Base-by-base conservation (phyloP, 1,140 invertebrate genomes). In the Bicyclus anynana region DNA sequence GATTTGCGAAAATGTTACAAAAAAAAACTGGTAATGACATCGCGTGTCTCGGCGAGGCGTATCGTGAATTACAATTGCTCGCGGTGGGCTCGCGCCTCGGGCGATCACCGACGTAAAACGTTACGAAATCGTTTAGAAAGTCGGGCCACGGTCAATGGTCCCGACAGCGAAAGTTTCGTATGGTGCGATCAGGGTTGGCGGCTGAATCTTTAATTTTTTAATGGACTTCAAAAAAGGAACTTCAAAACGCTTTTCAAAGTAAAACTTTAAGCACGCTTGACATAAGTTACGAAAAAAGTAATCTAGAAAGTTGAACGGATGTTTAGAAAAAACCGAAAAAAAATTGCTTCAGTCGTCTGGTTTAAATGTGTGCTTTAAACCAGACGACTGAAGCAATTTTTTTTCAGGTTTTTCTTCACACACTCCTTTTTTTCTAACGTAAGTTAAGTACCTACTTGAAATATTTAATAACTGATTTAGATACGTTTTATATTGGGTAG, bases 91-190 rank as follows among this genome's bases (percentile, higher is more conserved):
- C 37, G 37, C 37, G 13, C n/a, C 23, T 23, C 17, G 71, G 74
- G 72, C 77, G 77, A 80, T 80, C 77, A 79, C 75, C 72, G 70
- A 44, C 59, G 29, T 33, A 33, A 10, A 33, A n/a, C 29, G 80
- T 85, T 87, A 87, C 83, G 77, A 87, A 77, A 85, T 67, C 74
- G 46, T 84, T 87, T 87, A 85, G 84, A 87, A 87, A 87, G 84
- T 76, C 70, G 69, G 73, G 63, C 79, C 80, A 85, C 84, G 84
- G 84, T 85, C 82, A 83, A 76, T 69, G 82, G 77, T 80, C 84
- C 55, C 72, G 71, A 59, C 58, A 69, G 84, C 79, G 84, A 87
- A 87, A 87, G 84, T 87, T 80, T 62, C 62, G 53, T 67, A 62
- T 64, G 67, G 72, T 77, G 73, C 74, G 72, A 65, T 65, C 62